These are phyloP conservation scores for Chydorus sphaericus DNA, from an alignment of 2,888 invertebrate genomes.

Conservation along the genomic window DNA sequence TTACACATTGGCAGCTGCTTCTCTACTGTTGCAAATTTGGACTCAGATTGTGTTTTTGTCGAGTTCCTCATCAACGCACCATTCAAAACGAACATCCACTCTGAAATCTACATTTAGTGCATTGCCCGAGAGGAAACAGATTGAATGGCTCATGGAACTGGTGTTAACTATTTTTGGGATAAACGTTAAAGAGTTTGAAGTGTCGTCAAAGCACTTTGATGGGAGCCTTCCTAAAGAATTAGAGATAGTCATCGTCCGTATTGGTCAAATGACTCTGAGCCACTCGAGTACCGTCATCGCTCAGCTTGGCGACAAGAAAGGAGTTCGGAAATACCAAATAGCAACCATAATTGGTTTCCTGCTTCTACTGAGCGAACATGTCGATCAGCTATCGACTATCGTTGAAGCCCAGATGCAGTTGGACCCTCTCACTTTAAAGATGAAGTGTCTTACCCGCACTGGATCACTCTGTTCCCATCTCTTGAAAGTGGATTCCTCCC, in stretches of 20 bases:
- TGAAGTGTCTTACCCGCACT: not conserved
- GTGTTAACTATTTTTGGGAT: not conserved
- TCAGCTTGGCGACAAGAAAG: not conserved
- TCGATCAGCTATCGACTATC: not conserved
- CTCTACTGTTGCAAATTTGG: not conserved
- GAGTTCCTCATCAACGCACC: not conserved
- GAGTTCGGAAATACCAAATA: not conserved
- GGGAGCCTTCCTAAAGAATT: not conserved
- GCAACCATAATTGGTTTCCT: not conserved
- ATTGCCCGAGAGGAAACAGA: not conserved
- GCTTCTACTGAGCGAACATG: not conserved
- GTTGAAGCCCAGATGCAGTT: not conserved
- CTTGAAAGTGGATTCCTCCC: not conserved
- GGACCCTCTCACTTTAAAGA: not conserved
- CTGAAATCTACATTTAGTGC: not conserved
- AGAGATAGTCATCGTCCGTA: not conserved
- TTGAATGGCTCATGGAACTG: not conserved
- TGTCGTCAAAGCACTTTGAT: not conserved
- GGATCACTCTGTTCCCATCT: not conserved
- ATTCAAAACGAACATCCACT: not conserved
- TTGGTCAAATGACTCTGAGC: not conserved
- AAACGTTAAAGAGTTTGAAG: not conserved
- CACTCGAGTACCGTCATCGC: not conserved
- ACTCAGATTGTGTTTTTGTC: not conserved
- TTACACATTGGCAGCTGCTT: too few relatives aligned